Conservation (phyloP, 2,888 invertebrate species). For the Eulithis prunata region DNA sequence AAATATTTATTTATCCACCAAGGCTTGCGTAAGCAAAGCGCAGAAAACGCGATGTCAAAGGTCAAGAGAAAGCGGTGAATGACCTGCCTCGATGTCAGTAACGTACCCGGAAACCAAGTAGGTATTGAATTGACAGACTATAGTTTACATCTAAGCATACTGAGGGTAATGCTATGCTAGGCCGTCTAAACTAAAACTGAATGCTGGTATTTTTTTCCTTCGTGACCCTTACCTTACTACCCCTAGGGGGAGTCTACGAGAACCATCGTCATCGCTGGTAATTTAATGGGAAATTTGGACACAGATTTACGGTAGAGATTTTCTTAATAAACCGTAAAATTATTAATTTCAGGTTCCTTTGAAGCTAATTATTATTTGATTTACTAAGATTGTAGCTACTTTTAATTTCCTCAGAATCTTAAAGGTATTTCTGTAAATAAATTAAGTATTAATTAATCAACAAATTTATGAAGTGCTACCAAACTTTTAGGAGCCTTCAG, state of each 20-base stretch:
- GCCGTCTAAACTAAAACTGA: no score
- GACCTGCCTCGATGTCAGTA: slow-evolving; percentile 50
- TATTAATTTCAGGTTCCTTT: slow-evolving; percentile 13
- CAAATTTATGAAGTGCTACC: slow-evolving; percentile 26
- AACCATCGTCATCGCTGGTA: no score
- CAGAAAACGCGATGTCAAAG: slow-evolving; percentile 55
- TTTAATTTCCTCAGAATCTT: slow-evolving; percentile 9
- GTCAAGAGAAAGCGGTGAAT: slow-evolving; percentile 65
- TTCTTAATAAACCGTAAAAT: background rate
- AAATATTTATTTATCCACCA: slow-evolving; percentile 3
- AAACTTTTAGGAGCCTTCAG: slow-evolving; percentile 34
- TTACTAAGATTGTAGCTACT: slow-evolving; percentile 10
- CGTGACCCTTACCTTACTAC: no score
- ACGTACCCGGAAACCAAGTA: slow-evolving; percentile 40
- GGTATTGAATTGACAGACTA: background rate
- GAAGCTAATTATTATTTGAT: slow-evolving; percentile 19
- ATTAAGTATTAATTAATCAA: slow-evolving; percentile 36
- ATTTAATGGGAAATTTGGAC: no score
- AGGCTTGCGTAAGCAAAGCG: slow-evolving; percentile 45
- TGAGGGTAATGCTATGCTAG: no score
- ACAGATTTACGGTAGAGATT: background rate
- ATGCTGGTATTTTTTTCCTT: no score
- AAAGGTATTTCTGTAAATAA: slow-evolving; percentile 17
- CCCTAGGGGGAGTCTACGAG: no score
- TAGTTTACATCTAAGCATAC: no score